Base-by-base conservation (phyloP, 2,113 vertebrate species). In the Sarotherodon lohbergeri region DNA sequence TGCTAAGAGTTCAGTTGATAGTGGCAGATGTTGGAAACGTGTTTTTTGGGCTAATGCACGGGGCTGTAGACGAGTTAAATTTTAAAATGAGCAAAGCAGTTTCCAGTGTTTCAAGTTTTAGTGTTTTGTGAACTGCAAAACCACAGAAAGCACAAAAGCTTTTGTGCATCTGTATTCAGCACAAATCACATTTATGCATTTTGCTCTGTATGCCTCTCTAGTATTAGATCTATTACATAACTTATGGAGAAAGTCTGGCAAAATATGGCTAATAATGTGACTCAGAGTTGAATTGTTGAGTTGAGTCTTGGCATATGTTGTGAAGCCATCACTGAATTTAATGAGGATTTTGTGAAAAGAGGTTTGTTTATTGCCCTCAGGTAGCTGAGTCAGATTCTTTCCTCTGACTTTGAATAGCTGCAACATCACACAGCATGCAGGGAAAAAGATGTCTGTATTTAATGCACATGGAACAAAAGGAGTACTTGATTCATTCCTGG, bases 401-500 rank as follows among this genome's bases (percentile, higher is more conserved):
- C 43, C 66, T 73, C 39, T 73, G 39, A 73, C 66, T 73, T 46
- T 73, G 5, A 27, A 9, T 9, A 46, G 13, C 66, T 27, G 66
- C 39, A 73, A 1, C 39, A 27, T 46, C 66, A 46, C 66, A 46
- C 9, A 5, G 0, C 39, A 16, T 0, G 3, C 66, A 46, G 13
- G 39, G 12, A 0, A 1, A 6, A 36, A 13, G 2, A 71, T 16
- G 13, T 68, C 7, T 71, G 66, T 9, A 43, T 71, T 71, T 43
- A 46, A 27, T 1, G 2, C 66, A 71, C 1, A 0, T 71, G 66
- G 39, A 16, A 71, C n/a, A 24, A 43, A 43, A 16, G 7, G 12
- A 43, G 39, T 0, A 43, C 16, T 71, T 43, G 9, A 14, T 9
- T 43, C 16, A 27, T 4, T 43, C 6, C 13, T 0, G 5, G 13